Percentiles rank a stretch among this genome's conserved stretches.
These are phyloP conservation scores for Alloplasta piceator DNA, from an alignment of 2,888 invertebrate species.

Conservation along the genomic window DNA sequence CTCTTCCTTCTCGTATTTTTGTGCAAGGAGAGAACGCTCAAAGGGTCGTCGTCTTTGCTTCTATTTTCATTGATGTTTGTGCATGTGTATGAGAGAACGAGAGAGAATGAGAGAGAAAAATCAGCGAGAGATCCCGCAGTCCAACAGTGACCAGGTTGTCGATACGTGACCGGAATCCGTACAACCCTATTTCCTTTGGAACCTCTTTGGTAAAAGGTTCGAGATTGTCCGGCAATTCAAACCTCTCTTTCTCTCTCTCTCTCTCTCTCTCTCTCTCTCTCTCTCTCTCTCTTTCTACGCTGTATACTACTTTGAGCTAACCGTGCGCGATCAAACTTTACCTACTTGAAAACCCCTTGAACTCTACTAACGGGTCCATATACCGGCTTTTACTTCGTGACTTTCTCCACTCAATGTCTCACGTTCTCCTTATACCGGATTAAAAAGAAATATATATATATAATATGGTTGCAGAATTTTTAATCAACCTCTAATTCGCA, in stretches of 20 bases:
- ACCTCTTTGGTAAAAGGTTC: slow-evolving; percentile 64
- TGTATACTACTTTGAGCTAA: slow-evolving; percentile 44
- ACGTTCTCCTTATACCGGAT: slow-evolving; percentile 1
- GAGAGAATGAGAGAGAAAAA: slow-evolving; percentile 15
- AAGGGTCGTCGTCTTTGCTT: slow-evolving; percentile 52
- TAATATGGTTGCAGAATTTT: slow-evolving; percentile 7
- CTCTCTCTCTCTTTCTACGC: not conserved
- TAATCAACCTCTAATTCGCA: not conserved
- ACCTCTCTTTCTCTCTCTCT: slow-evolving; percentile 38
- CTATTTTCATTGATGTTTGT: not conserved
- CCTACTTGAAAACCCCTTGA: slow-evolving; percentile 46
- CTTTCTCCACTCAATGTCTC: slow-evolving; percentile 11
- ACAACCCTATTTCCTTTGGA: slow-evolving; percentile 62
- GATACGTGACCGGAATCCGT: slow-evolving; percentile 78
- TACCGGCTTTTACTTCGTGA: slow-evolving; percentile 16
- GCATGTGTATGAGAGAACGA: not conserved
- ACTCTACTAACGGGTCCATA: slow-evolving; percentile 20
- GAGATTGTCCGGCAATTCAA: slow-evolving; percentile 72
- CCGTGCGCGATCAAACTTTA: slow-evolving; percentile 58
- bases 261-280: slow-evolving; percentile 10
- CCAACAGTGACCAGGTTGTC: slow-evolving; percentile 76
- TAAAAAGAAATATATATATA: not conserved
- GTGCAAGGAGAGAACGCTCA: slow-evolving; percentile 49
- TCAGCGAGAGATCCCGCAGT: slow-evolving; percentile 50
- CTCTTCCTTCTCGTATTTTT: slow-evolving; percentile 55